Base-by-base conservation (phyloP, 2,888 invertebrate species). In the Linyphia triangularis region DNA sequence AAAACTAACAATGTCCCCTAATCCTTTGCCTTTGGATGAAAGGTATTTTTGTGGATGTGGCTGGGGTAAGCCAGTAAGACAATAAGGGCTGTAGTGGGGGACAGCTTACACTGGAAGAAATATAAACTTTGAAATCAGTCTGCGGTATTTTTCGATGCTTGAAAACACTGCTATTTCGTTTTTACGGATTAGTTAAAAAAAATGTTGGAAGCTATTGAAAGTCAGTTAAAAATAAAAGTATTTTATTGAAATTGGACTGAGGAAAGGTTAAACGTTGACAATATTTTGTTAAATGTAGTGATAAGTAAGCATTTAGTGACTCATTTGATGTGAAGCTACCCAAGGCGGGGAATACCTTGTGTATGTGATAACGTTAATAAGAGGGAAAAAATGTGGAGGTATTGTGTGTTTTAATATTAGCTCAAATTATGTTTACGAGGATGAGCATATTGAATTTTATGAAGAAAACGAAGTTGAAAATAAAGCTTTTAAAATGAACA, bases 1-100 rank as follows among this genome's bases (percentile, higher is more conserved):
- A 84, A 89, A 89, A 84, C 84, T 89, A 89, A 79, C 84, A 89
- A 89, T 61, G 73, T 77, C 63, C 33, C 43, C 59, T 89, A 89
- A 89, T 89, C 89, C 89, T 83, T 82, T 69, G 77, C 81, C 43
- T 75, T 75, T 30, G 72, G 40, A 81, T 73, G 81, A 28, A 43
- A 57, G 22, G 73, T 51, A 88, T 88, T 73, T 88, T 81, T 75
- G 65, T 37, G 59, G 40, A 22, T 30, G 72, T 28, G 24, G 26
- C n/a, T 40, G 28, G 61, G 40, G 51, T 79, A 79, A 79, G 72
- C 79, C 72, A 86, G 51, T 37, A 85, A 79, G 85, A 85, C 85
- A 75, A 75, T 84, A 85, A 85, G 72, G 26, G 75, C 70, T 84
- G 67, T 28, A 63, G 43, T 30, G 51, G 33, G 51, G 33, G 7